These are phyloP conservation scores for Agrotis clavis DNA, from an alignment of 2,888 invertebrate species.

Conservation along the genomic window DNA sequence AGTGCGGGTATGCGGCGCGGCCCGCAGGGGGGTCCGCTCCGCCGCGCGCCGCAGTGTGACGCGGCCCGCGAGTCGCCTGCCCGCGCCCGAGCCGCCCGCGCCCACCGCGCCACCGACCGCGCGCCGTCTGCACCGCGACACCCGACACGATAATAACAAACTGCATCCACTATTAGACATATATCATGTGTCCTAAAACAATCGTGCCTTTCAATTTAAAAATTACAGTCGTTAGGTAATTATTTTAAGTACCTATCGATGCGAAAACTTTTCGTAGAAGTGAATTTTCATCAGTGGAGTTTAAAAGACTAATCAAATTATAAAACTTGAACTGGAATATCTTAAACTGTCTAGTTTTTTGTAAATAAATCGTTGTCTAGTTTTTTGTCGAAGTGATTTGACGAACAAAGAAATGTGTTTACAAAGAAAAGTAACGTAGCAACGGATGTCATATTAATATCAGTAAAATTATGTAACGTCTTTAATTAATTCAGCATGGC, in stretches of 20 bases:
- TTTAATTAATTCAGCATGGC: conserved; percentile 59
- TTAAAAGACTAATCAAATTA: conserved; percentile 61
- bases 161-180: conserved; percentile 67
- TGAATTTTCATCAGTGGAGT: conserved; percentile 65
- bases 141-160: conserved; percentile 70
- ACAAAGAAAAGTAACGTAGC: conserved; percentile 87
- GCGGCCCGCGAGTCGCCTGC: conserved; percentile 84
- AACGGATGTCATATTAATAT: conserved; percentile 76
- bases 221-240: conserved; percentile 62
- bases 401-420: conserved; percentile 84
- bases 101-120: conserved; percentile 46
- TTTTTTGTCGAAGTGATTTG: conserved; percentile 68
- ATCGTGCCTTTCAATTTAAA: conserved; percentile 81
- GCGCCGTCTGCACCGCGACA: conserved; percentile 69
- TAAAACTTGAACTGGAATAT: conserved; percentile 55
- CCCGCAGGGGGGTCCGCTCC: conserved; percentile 64
- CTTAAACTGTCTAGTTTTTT: conserved; percentile 35
- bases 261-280: conserved; percentile 62
- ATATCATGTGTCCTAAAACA: conserved; percentile 70
- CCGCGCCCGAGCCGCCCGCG: conserved; percentile 67
- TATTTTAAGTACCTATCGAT: conserved; percentile 53
- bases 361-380: conserved; percentile 48
- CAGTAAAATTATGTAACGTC: conserved; percentile 74
- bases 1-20: conserved; percentile 72
- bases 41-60: conserved; percentile 86